Percentiles rank a stretch among this genome's conserved stretches.
Evolutionary conservation across 64 coral and sea anemone genomes (phyloP).

Genomic region (Montipora sp.): DNA sequence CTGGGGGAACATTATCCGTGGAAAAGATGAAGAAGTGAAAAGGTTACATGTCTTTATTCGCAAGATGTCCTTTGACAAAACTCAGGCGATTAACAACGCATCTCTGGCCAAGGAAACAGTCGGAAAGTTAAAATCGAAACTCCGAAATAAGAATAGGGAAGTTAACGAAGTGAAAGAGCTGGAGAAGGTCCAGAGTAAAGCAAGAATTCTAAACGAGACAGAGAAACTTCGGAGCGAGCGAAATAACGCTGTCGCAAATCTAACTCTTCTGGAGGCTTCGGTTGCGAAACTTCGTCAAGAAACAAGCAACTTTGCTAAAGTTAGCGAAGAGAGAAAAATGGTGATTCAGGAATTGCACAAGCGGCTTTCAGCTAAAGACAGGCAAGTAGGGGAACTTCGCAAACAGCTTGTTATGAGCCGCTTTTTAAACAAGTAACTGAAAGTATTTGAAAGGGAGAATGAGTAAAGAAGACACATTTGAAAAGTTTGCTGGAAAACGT

Average conservation of each 20-base stretch:
- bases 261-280: constrained; percentile 32
- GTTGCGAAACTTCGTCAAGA: constrained; percentile 55
- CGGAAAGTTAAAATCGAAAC: constrained; percentile 62
- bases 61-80: constrained; percentile 76
- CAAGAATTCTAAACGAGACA: constrained; percentile 80
- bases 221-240: constrained; percentile 73
- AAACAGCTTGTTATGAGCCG: constrained; percentile 62
- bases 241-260: constrained; percentile 55
- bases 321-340: constrained; percentile 54
- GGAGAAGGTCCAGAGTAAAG: constrained; percentile 83
- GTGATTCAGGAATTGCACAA: constrained; percentile 70
- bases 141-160: constrained; percentile 59
- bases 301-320: not conserved
- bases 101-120: constrained; percentile 52
- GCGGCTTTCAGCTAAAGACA: constrained; percentile 63
- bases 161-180: constrained; percentile 55
- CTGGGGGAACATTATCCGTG: constrained; percentile 80
- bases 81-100: constrained; percentile 73
- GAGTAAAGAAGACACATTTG: not conserved
- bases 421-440: constrained; percentile 36
- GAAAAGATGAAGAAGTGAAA: constrained; percentile 71
- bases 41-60: constrained; percentile 51
- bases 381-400: constrained; percentile 66
- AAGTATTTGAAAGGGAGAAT: not conserved
- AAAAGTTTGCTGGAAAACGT: not conserved